Conservation (phyloP, 2,797 vertebrate genomes). For the Apodemus agrarius region DNA sequence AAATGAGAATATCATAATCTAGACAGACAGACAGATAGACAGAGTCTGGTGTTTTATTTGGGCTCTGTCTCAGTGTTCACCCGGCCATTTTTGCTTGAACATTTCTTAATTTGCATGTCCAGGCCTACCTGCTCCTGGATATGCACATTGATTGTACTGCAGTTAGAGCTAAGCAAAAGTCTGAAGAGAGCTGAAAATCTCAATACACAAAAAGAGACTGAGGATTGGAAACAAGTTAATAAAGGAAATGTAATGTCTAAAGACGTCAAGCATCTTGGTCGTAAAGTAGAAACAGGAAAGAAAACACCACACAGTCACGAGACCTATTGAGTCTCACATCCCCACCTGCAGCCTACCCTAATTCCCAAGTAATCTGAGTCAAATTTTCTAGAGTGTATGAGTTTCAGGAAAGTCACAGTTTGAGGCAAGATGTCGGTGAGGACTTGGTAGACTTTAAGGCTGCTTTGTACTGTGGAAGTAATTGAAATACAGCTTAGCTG, state of each 20-base stretch:
- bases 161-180: background rate
- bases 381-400: background rate
- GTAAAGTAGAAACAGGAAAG: background rate
- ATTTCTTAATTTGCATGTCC: background rate
- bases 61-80: background rate
- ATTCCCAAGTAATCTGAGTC: background rate
- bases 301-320: background rate
- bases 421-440: background rate
- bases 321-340: background rate
- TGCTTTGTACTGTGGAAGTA: background rate
- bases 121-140: background rate
- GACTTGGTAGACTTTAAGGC: background rate
- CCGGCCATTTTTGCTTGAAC: background rate
- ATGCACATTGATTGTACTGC: fast-evolving
- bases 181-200: background rate
- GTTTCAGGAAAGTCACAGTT: background rate
- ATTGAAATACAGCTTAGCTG: background rate
- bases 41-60: background rate
- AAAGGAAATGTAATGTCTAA: background rate
- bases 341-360: background rate
- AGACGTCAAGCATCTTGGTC: background rate
- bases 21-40: background rate
- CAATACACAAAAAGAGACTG: background rate
- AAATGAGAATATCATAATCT: background rate
- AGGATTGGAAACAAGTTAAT: background rate